Base-by-base conservation (phyloP, 2,888 invertebrate species). In the Nomada hirtipes region DNA sequence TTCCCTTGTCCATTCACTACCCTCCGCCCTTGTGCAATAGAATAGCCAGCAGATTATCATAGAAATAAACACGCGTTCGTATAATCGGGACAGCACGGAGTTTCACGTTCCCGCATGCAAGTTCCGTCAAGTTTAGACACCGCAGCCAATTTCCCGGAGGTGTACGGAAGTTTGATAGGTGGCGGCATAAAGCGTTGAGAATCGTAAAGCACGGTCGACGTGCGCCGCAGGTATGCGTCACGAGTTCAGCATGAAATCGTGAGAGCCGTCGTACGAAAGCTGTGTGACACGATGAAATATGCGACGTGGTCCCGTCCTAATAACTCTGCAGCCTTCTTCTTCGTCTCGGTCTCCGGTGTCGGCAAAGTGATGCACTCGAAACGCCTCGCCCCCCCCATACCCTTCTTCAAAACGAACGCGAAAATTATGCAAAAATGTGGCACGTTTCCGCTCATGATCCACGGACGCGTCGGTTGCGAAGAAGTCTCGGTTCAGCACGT, bases 341-440 rank as follows among this genome's bases (percentile, higher is more conserved):
- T 26, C 47, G 57, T 47, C 52, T 15, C 42, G 18, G 3, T 55
- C 44, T 13, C 70, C 29, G 65, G 63, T 73, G 78, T 68, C 59
- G 53, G 29, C 64, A 53, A 23, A 52, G 42, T 68, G 42, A 55
- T 36, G 61, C 76, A 70, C 68, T 20, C 20, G 10, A 26, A 20
- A 20, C 36, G 36, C 36, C 36, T 36, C 36, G 4, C 20, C n/a
- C 53, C 53, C 20, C n/a, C 10, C 20, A 7, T 11, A 0, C 20
- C n/a, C 1, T 20, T 20, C 53, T 7, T 86, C 85, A 75, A 79
- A 82, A 88, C 67, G 76, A 88, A 88, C 73, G 78, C 76, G 68
- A 76, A 75, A 57, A 85, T 85, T 88, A 85, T 88, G 85, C 73
- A 85, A 82, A 85, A 80, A 83, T 86, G 57, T 65, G 60, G 68